Conservation (phyloP, 2,888 invertebrate species). For the Choreutis nemorana region DNA sequence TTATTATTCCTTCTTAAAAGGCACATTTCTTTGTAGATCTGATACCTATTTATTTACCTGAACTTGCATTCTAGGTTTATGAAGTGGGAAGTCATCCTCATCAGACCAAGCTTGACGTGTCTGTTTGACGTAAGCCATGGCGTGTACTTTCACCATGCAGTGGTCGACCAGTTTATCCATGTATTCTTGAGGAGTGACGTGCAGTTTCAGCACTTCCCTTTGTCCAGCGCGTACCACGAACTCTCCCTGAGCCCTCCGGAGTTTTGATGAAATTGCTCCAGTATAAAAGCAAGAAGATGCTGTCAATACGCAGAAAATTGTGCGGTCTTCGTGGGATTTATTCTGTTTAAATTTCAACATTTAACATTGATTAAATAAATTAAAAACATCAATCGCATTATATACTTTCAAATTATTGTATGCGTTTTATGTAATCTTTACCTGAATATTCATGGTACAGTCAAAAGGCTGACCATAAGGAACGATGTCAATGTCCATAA, state of each 20-base stretch:
- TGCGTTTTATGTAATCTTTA: too few relatives aligned
- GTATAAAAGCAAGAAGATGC: conserved; percentile 75
- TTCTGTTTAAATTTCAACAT: conserved; percentile 39
- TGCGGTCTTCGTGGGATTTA: conserved; percentile 68
- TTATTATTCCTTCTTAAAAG: too few relatives aligned
- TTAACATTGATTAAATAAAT: conserved; percentile 1
- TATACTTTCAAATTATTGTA: not conserved
- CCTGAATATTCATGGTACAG: conserved; percentile 71
- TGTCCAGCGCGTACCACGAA: conserved; percentile 69
- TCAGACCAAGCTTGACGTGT: conserved; percentile 79
- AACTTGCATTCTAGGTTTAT: conserved; percentile 72
- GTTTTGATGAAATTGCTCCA: conserved; percentile 69
- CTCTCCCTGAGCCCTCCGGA: conserved; percentile 69
- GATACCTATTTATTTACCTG: conserved; percentile 42
- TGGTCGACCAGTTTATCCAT: conserved; percentile 75
- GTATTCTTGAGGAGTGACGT: conserved; percentile 72
- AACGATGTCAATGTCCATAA: conserved; percentile 71
- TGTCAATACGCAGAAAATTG: conserved; percentile 69
- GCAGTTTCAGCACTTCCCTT: conserved; percentile 69
- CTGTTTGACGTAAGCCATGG: conserved; percentile 75
- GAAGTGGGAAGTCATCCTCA: conserved; percentile 75
- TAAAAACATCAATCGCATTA: not conserved
- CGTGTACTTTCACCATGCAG: conserved; percentile 74
- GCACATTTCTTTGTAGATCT: too few relatives aligned
- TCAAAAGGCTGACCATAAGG: conserved; percentile 73